These are phyloP conservation scores for Bufo gargarizans DNA, from an alignment of 2,113 vertebrate species.

Conservation along the genomic window DNA sequence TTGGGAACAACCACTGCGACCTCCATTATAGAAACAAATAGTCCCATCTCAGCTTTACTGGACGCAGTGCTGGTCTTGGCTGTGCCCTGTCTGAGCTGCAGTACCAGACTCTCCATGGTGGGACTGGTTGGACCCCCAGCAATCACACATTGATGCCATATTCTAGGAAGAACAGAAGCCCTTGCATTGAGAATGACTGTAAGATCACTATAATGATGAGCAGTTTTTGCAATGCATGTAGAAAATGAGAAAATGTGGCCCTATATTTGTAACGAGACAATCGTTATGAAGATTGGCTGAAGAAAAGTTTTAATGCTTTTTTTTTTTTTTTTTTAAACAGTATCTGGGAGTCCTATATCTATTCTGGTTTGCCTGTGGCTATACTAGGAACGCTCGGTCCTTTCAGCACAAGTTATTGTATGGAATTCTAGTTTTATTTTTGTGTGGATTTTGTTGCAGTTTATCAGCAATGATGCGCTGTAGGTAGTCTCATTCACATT, in stretches of 20 bases:
- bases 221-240: neutral
- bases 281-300: neutral
- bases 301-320: neutral
- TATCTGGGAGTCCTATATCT: neutral
- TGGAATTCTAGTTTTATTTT: neutral
- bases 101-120: neutral
- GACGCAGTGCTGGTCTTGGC: neutral
- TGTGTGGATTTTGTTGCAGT: neutral
- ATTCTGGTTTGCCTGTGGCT: neutral
- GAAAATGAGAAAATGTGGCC: neutral
- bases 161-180: neutral
- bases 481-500: no score
- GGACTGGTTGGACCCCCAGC: neutral
- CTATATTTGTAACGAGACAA: neutral
- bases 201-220: neutral
- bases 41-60: neutral
- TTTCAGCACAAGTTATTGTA: neutral
- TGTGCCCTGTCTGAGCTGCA: neutral
- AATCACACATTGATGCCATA: neutral
- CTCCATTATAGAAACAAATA: neutral
- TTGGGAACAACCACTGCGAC: neutral
- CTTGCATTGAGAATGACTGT: neutral
- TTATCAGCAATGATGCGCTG: neutral
- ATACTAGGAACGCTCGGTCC: neutral
- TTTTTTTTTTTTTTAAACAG: neutral